Evolutionary conservation across 2,113 vertebrate species (phyloP).

Genomic region (Istiophorus platypterus): DNA sequence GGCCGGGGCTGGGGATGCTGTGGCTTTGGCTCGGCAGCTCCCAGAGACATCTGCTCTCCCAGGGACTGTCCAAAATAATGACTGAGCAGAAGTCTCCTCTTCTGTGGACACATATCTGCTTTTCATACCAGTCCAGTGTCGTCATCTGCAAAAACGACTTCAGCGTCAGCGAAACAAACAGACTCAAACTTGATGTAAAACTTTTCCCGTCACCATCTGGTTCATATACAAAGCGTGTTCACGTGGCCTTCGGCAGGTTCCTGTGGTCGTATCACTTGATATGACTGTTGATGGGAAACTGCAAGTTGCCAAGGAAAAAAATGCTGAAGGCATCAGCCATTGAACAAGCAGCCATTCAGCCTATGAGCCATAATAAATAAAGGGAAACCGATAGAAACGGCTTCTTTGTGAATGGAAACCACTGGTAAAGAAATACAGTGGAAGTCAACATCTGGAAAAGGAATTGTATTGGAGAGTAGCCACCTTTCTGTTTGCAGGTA

Average conservation of each 20-base stretch:
- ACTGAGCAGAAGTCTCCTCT: constrained; percentile 17
- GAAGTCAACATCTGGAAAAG: too few species aligned
- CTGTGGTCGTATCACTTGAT: neutral
- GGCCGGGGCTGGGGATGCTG: constrained; percentile 59
- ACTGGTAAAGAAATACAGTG: too few species aligned
- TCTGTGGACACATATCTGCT: neutral
- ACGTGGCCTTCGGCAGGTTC: neutral
- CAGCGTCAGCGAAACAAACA: too few species aligned
- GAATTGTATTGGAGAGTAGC: too few species aligned
- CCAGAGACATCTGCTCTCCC: constrained; percentile 43
- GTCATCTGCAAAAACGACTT: neutral
- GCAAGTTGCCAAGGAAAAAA: neutral
- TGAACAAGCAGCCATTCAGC: neutral
- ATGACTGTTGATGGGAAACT: neutral
- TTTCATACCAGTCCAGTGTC: neutral
- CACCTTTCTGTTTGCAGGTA: too few species aligned
- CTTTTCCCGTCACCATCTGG: neutral
- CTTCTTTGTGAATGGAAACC: too few species aligned
- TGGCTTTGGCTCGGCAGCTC: constrained; percentile 38
- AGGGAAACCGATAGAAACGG: neutral
- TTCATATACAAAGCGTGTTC: neutral
- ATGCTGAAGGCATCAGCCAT: neutral
- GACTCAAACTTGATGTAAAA: neutral
- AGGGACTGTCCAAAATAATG: constrained; percentile 38
- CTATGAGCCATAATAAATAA: neutral